phyloP scores from a whole-genome alignment of 2,888 invertebrate genomes.

The Fragum sueziense region DNA sequence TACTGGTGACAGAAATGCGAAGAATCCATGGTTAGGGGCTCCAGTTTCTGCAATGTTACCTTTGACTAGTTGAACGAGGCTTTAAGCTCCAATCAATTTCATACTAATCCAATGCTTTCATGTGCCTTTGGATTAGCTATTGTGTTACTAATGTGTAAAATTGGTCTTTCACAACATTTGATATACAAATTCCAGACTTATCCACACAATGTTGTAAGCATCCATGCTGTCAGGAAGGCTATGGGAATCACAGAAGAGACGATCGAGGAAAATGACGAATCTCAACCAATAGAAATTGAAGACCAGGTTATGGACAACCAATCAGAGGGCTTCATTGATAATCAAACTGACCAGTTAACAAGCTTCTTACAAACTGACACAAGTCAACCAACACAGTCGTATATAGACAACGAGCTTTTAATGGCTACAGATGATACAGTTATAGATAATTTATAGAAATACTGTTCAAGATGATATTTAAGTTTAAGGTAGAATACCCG shows the following conservation, averaged over 20 bases:
- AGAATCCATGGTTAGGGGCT: too few species aligned
- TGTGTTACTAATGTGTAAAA: too few species aligned
- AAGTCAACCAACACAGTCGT: slow-evolving; percentile 20
- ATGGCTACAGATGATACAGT: slow-evolving; percentile 67
- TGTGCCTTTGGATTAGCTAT: too few species aligned
- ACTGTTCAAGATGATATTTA: too few species aligned
- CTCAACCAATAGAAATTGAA: slow-evolving; percentile 59
- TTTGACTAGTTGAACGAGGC: not conserved
- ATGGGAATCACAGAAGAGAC: slow-evolving; percentile 56
- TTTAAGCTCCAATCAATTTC: not conserved
- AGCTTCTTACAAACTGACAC: slow-evolving; percentile 31
- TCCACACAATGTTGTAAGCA: slow-evolving; percentile 47
- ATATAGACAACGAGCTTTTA: slow-evolving; percentile 50
- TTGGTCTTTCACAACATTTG: too few species aligned
- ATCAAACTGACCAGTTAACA: slow-evolving; percentile 41
- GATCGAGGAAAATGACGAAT: slow-evolving; percentile 48
- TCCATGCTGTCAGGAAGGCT: slow-evolving; percentile 49
- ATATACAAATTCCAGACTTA: slow-evolving; percentile 53
- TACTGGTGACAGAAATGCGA: too few species aligned
- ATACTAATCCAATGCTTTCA: not conserved
- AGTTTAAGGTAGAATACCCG: too few species aligned
- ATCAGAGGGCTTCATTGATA: slow-evolving; percentile 32
- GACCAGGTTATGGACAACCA: slow-evolving; percentile 54
- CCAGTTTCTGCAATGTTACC: not conserved
- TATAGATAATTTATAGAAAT: slow-evolving; percentile 57